Evolutionary conservation across 2,113 vertebrate species (phyloP), one percentile per base, ranked within the genome.

Genomic region (Microcebus tavaratra): DNA sequence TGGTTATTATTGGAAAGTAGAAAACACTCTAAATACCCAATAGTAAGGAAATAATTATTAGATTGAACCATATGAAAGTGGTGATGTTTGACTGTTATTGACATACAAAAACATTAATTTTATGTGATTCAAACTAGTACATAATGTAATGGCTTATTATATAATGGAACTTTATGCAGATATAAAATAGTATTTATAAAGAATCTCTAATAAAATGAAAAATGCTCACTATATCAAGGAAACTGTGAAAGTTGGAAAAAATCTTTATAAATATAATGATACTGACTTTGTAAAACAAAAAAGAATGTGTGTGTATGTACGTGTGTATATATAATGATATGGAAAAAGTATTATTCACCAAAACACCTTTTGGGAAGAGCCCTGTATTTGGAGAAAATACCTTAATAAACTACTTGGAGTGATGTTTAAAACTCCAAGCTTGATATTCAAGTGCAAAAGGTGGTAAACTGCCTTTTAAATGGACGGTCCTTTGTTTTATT

Each of bases 151-250:
- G 42, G 13, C 57, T 93, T 88, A 88, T 81, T 39, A n/a, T 80
- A 81, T 94, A 61, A 14, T 76, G 4, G 27, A 76, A 63, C 65
- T 81, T 88, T 82, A 61, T 72, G 34, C 79, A 88, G 39, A 78
- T 81, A 72, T 80, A 94, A 72, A 94, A 61, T 68, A 45, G n/a
- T 34, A 15, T 50, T 94, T 81, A 94, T 94, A 65, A 88, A 88
- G 0, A 63, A 67, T 76, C 27, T 42, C 39, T 82, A 89, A 73
- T 39, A 42, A 81, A 94, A 55, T 55, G 39, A 81, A 72, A 88
- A 88, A 94, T 88, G 61, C 50, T 93, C 50, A 88, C 65, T 88
- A 25, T 63, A 86, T 86, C 61, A 53, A 50, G 80, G 50, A 48
- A 23, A 59, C 53, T 72, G 3, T 80, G 79, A 88, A 81, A 61